Evolutionary conservation across 2,797 vertebrate genomes (phyloP).

Genomic region (Coregonus sp.): DNA sequence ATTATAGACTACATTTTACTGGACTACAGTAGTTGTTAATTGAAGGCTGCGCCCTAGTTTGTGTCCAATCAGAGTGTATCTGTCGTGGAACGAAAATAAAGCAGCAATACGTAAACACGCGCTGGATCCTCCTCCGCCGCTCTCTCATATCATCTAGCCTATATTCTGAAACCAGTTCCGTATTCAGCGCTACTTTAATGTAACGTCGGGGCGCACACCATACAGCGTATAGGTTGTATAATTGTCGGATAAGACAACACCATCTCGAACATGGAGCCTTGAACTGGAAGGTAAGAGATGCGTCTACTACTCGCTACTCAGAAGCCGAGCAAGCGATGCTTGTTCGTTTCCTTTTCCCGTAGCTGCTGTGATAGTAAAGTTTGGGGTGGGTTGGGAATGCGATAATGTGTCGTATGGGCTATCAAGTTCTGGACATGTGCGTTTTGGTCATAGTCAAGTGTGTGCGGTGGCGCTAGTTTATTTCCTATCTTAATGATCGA

Average conservation of each 20-base stretch:
- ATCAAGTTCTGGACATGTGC: constrained; percentile 43
- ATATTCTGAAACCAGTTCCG: constrained; percentile 54
- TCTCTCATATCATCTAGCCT: constrained; percentile 52
- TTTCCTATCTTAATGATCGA: constrained; percentile 14
- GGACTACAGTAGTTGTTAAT: constrained; percentile 37
- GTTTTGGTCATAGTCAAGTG: constrained; percentile 33
- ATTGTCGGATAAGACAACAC: not conserved
- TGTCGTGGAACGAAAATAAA: constrained; percentile 68
- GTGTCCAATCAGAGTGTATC: constrained; percentile 77
- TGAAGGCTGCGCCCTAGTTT: constrained; percentile 77
- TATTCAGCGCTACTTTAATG: constrained; percentile 50
- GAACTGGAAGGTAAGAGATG: constrained; percentile 33
- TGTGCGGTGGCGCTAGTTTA: constrained; percentile 20
- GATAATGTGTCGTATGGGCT: constrained; percentile 50
- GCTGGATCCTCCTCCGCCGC: constrained; percentile 77
- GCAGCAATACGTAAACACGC: constrained; percentile 84
- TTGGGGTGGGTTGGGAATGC: constrained; percentile 51
- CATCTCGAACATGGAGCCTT: constrained; percentile 11
- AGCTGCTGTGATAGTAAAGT: constrained; percentile 52
- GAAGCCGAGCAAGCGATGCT: constrained; percentile 17
- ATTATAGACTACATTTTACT: constrained; percentile 1
- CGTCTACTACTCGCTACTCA: constrained; percentile 3
- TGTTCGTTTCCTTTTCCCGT: constrained; percentile 42
- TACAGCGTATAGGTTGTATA: no score
- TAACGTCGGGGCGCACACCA: constrained; percentile 26